Conservation (phyloP, 2,888 invertebrate species). For the Rhagonycha fulva region DNA sequence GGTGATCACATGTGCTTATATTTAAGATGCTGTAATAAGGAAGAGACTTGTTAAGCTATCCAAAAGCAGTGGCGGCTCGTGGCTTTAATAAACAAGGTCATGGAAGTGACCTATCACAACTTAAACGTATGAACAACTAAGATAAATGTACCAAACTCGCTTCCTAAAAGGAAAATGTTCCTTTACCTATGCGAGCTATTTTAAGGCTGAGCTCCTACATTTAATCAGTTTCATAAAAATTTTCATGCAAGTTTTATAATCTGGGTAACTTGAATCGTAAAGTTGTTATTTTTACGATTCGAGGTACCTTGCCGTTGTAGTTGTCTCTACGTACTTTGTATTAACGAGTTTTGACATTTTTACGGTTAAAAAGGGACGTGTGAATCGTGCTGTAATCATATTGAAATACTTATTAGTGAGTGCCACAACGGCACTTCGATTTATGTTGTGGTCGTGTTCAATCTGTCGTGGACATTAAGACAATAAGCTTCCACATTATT, state of each 20-base stretch:
- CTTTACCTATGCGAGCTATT: neutral
- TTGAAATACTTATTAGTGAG: conserved; percentile 34
- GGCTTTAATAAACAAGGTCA: conserved; percentile 39
- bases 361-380: conserved; percentile 36
- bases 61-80: conserved; percentile 42
- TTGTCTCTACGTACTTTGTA: conserved; percentile 12
- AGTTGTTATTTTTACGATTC: conserved; percentile 35
- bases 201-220: neutral
- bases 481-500: conserved; percentile 48
- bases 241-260: conserved; percentile 32
- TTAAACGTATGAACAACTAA: conserved; percentile 39
- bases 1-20: conserved; percentile 48
- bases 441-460: conserved; percentile 50
- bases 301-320: conserved; percentile 10
- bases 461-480: conserved; percentile 51
- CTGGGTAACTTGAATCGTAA: conserved; percentile 30
- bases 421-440: conserved; percentile 36
- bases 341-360: conserved; percentile 35
- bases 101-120: conserved; percentile 40
- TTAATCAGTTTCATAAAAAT: conserved; percentile 26
- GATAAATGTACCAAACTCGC: conserved; percentile 11
- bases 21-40: conserved; percentile 51
- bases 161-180: neutral
- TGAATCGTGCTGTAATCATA: conserved; percentile 36
- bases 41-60: conserved; percentile 48